Conservation (phyloP, 2,113 vertebrate species). For the Poeciliopsis turrubarensis region DNA sequence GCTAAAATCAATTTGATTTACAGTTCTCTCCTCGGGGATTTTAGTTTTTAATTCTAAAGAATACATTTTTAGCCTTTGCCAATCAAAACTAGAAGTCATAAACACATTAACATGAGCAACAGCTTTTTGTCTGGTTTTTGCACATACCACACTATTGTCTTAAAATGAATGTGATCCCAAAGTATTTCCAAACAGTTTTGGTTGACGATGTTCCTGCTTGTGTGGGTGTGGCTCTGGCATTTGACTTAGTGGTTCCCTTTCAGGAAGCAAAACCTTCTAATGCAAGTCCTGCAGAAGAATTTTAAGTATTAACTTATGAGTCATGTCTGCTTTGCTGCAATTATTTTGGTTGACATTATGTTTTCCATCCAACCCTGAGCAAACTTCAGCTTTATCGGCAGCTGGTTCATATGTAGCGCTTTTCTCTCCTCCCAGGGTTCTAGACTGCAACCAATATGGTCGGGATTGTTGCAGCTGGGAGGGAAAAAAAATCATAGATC, state of each 20-base stretch:
- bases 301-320: slow-evolving; percentile 29
- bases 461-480: too few relatives aligned
- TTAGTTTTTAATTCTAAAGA: not conserved
- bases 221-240: slow-evolving; percentile 25
- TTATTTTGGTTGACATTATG: not conserved
- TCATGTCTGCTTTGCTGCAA: slow-evolving; percentile 12
- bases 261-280: not conserved
- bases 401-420: not conserved
- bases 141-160: not conserved
- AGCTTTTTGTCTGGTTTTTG: not conserved
- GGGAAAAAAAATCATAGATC: too few relatives aligned
- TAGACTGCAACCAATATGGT: too few relatives aligned
- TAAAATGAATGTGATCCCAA: not conserved
- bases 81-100: not conserved
- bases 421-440: not conserved
- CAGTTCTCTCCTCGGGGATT: too few relatives aligned
- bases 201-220: not conserved
- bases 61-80: not conserved
- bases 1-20: too few relatives aligned
- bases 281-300: not conserved
- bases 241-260: slow-evolving; percentile 8
- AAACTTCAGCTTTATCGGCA: slow-evolving; percentile 10
- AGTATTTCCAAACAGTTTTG: not conserved
- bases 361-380: slow-evolving; percentile 15
- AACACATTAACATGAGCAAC: not conserved